Evolutionary conservation across 2,113 vertebrate genomes (phyloP).

Genomic region (Lontra canadensis): DNA sequence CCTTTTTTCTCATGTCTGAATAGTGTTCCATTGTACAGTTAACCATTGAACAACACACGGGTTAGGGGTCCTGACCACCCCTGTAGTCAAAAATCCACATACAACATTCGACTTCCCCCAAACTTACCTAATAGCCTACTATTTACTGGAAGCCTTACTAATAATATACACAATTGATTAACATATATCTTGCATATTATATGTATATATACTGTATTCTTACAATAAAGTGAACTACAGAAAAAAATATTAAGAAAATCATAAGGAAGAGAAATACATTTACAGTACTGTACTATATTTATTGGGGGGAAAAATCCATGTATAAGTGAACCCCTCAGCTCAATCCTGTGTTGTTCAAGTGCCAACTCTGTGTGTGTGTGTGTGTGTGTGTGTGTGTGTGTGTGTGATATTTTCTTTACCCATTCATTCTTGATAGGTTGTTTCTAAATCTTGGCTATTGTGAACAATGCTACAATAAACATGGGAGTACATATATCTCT

Average conservation of each 20-base stretch:
- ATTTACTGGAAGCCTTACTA: neutral
- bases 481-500: neutral
- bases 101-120: neutral
- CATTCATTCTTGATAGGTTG: too few relatives aligned
- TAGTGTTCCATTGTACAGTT: neutral
- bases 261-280: neutral
- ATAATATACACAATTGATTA: neutral
- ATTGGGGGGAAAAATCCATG: neutral
- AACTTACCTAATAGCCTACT: neutral
- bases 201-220: neutral
- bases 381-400: neutral
- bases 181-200: neutral
- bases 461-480: neutral
- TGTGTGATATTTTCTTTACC: too few relatives aligned
- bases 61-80: neutral
- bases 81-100: neutral
- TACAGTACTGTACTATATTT: neutral
- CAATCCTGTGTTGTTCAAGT: neutral
- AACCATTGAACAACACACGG: neutral
- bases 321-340: neutral
- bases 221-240: neutral
- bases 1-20: neutral
- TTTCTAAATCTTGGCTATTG: too few relatives aligned
- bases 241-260: neutral
- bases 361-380: neutral